A percentile compares a stretch with the other conserved stretches of the same genome.
Evolutionary conservation across 2,113 vertebrate genomes (phyloP).

Genomic region (Pangasianodon gigas): DNA sequence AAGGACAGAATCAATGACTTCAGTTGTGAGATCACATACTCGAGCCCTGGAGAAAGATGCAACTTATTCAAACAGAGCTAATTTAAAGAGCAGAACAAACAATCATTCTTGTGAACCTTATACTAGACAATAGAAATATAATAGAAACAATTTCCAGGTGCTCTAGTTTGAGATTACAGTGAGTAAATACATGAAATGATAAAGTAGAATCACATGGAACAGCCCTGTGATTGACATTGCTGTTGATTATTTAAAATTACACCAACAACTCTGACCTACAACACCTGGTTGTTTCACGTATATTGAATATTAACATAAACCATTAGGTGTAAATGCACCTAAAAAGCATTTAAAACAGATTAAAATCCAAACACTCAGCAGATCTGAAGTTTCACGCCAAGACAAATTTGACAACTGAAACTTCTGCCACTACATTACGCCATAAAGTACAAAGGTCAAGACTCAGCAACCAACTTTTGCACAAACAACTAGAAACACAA

Average conservation of each 20-base stretch:
- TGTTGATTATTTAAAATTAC: background rate
- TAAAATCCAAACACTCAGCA: background rate
- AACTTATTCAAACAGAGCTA: background rate
- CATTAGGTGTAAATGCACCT: background rate
- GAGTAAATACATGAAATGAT: background rate
- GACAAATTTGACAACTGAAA: background rate
- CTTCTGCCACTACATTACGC: background rate
- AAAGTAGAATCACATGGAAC: background rate
- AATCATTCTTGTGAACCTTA: background rate
- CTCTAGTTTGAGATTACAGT: too few species aligned
- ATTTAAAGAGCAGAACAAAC: background rate
- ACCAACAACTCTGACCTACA: background rate
- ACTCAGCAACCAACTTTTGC: background rate
- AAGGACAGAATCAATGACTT: constrained; percentile 91
- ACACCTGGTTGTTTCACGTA: background rate
- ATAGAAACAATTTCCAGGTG: background rate
- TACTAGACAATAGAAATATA: background rate
- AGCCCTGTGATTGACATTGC: background rate
- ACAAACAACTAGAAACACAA: background rate
- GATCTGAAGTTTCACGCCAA: background rate
- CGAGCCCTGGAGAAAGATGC: constrained; percentile 78
- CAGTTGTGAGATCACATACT: constrained; percentile 90
- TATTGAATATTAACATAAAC: background rate
- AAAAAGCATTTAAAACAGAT: background rate
- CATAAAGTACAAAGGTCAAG: background rate